phyloP scores from a whole-genome alignment of 2,113 vertebrate species.

The Piprites chloris region DNA sequence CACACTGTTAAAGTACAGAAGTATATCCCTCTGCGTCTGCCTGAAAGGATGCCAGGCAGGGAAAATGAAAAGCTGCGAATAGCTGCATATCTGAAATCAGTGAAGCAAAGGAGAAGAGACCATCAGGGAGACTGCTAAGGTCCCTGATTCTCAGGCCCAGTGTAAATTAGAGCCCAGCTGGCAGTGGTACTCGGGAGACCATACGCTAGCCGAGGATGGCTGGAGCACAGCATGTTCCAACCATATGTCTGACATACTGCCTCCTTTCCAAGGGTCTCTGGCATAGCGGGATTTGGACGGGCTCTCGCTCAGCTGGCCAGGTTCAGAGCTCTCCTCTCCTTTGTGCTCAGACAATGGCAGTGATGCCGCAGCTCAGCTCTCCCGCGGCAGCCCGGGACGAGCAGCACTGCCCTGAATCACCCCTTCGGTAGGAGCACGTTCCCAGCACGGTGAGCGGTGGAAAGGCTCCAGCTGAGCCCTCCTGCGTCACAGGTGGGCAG shows the following conservation, averaged over 20 bases:
- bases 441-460: accelerated
- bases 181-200: constrained; percentile 47
- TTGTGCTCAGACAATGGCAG: constrained; percentile 39
- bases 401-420: background rate
- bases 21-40: background rate
- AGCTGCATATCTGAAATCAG: constrained; percentile 44
- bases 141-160: constrained; percentile 33
- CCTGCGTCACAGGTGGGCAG: background rate
- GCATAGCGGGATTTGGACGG: background rate
- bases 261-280: constrained; percentile 53
- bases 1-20: background rate
- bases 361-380: background rate
- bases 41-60: constrained; percentile 12
- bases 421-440: background rate
- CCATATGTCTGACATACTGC: constrained; percentile 64
- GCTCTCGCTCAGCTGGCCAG: constrained; percentile 36
- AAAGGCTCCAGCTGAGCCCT: background rate
- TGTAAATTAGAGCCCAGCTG: constrained; percentile 63
- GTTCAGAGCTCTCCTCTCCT: constrained; percentile 23
- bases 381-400: background rate
- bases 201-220: constrained; percentile 60
- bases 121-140: constrained; percentile 25
- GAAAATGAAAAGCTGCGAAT: background rate
- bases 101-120: constrained; percentile 46
- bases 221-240: constrained; percentile 58